Conservation (phyloP, 2,113 vertebrate species). For the Prinia subflava region DNA sequence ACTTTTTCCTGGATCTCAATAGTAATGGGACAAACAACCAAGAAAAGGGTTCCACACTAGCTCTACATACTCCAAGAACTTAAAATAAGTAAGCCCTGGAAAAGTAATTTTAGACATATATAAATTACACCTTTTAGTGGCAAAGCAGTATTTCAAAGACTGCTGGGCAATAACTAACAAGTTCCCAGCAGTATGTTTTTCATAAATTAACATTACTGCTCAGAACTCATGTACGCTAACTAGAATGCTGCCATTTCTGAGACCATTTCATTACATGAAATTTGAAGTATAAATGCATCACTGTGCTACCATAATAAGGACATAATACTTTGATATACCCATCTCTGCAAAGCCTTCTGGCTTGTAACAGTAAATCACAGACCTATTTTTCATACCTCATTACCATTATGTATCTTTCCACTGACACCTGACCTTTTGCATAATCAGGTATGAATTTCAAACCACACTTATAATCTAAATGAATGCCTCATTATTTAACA, state of each 20-base stretch:
- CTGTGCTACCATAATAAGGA: neutral
- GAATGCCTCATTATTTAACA: neutral
- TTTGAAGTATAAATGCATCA: conserved; percentile 1
- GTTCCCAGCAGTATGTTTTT: neutral
- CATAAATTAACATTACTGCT: neutral
- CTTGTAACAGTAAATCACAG: conserved; percentile 14
- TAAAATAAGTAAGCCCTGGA: neutral
- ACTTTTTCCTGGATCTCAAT: neutral
- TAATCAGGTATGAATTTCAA: conserved; percentile 10
- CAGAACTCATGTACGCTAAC: neutral
- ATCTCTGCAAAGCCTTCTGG: conserved; percentile 8
- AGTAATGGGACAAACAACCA: neutral
- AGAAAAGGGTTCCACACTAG: neutral
- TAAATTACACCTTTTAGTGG: conserved; percentile 42
- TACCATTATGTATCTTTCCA: conserved; percentile 11
- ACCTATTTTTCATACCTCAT: conserved; percentile 36
- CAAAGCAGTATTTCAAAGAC: conserved; percentile 30
- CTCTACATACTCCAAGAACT: neutral
- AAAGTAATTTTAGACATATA: neutral
- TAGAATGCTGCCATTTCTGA: neutral
- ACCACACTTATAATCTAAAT: neutral
- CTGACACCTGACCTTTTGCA: neutral
- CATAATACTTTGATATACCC: conserved; percentile 2
- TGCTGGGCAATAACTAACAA: neutral
- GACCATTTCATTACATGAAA: neutral